Percentiles rank a stretch among this genome's conserved stretches.
These are phyloP conservation scores for Neogobius melanostomus DNA, from an alignment of 2,113 vertebrate genomes.

Conservation along the genomic window DNA sequence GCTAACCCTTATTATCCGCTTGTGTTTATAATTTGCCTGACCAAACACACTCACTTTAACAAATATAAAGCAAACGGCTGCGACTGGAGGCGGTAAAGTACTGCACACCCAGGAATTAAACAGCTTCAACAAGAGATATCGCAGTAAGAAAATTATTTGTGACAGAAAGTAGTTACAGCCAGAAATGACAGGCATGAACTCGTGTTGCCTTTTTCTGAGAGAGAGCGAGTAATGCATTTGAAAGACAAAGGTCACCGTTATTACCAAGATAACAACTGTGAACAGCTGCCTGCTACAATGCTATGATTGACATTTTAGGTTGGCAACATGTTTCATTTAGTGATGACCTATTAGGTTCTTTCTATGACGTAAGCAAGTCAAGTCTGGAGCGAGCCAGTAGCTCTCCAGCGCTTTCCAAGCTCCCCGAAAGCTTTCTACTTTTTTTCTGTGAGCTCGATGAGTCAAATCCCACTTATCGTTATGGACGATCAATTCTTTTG, in stretches of 20 bases:
- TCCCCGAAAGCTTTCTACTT: no score
- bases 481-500: no score
- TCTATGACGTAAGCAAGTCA: no score
- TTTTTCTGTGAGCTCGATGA: no score
- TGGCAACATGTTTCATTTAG: no score
- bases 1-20: constrained; percentile 75
- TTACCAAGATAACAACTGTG: not conserved
- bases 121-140: constrained; percentile 12
- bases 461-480: no score
- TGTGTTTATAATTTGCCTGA: constrained; percentile 74
- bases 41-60: constrained; percentile 65
- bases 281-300: not conserved
- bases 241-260: not conserved
- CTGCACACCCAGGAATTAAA: constrained; percentile 36
- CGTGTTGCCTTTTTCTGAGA: not conserved
- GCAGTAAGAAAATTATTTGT: constrained; percentile 12
- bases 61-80: constrained; percentile 56
- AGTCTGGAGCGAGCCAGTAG: no score
- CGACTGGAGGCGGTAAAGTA: constrained; percentile 45
- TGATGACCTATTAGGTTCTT: no score
- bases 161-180: not conserved
- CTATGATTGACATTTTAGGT: no score
- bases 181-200: not conserved
- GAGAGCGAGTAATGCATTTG: not conserved
- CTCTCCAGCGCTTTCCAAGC: no score